Base-by-base conservation (phyloP, 92 coral and sea anemone genomes). In the Porites rus region DNA sequence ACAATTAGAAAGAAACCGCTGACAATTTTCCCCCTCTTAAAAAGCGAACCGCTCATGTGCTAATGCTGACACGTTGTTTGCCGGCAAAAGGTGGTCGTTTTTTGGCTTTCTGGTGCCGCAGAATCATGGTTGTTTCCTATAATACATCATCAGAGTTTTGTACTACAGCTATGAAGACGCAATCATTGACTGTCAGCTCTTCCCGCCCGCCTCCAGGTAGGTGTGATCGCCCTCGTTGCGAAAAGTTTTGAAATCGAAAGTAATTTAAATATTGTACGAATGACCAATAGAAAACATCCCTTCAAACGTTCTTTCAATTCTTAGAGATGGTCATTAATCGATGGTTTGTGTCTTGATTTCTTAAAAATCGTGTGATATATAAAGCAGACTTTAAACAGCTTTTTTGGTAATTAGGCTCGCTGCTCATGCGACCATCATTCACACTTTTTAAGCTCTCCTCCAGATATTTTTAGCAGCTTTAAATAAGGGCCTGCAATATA, bases 161-260 rank as follows among this genome's bases (percentile, higher is more conserved):
- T 62, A 64, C 16, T 13, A 72, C 77, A 25, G 76, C 54, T 31
- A 95, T 95, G 94, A 92, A 89, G 74, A 80, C 91, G 13, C 86
- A 88, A 68, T 93, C 94, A 10, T 96, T 97, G 75, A 65, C 86
- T 62, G 89, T 92, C 14, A 90, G 92, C 74, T 85, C 91, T 6
- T 59, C 90, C 20, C 87, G 90, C 18, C 99, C 99, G 4, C 99
- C 99, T 59, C 77, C 96, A 43, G 99, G 99, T 97, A 22, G 60
- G 7, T 38, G 99, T 84, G 78, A 85, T 69, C 74, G 14, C 73
- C 51, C 60, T 74, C 59, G 75, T 24, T 51, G 19, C 7, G 25
- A 43, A 60, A 21, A 65, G 51, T 72, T 9, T 12, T 10, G 46
- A 63, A 38, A 38, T 38, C 46, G 46, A 38, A 38, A 38, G 46